phyloP scores from a whole-genome alignment of 2,888 invertebrate genomes.

The Amaurobius ferox region DNA sequence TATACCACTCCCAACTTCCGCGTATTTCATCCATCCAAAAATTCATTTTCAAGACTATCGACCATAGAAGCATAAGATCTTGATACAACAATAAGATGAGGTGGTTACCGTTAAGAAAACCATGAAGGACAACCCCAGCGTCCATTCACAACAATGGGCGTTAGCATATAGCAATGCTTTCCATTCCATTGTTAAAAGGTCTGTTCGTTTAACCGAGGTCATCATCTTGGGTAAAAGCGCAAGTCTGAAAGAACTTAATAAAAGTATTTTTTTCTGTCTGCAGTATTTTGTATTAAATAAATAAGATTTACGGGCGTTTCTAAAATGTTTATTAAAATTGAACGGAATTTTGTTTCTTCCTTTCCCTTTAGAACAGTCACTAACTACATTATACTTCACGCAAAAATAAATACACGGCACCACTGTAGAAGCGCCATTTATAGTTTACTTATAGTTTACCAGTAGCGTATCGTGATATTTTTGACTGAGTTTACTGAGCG shows the following conservation, averaged over 20 bases:
- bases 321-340: too few species aligned
- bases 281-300: too few species aligned
- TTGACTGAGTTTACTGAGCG: too few species aligned
- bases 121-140: constrained; percentile 3
- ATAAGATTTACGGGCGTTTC: too few species aligned
- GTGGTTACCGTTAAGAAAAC: background rate
- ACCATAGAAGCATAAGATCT: background rate
- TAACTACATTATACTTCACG: too few species aligned
- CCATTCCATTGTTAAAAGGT: background rate
- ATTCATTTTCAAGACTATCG: background rate
- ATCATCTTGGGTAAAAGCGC: background rate
- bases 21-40: background rate
- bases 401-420: too few species aligned
- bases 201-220: constrained; percentile 6
- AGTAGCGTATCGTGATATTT: too few species aligned
- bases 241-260: background rate
- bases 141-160: background rate
- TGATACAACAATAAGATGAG: background rate
- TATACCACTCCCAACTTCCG: background rate
- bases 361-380: too few species aligned
- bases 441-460: too few species aligned
- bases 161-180: background rate
- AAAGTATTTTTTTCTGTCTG: too few species aligned
- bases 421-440: too few species aligned
- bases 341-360: too few species aligned